A percentile compares a stretch with the other conserved stretches of the same genome.
These are phyloP conservation scores for Nannospalax galili DNA, from an alignment of 2,113 vertebrate species.

Conservation along the genomic window DNA sequence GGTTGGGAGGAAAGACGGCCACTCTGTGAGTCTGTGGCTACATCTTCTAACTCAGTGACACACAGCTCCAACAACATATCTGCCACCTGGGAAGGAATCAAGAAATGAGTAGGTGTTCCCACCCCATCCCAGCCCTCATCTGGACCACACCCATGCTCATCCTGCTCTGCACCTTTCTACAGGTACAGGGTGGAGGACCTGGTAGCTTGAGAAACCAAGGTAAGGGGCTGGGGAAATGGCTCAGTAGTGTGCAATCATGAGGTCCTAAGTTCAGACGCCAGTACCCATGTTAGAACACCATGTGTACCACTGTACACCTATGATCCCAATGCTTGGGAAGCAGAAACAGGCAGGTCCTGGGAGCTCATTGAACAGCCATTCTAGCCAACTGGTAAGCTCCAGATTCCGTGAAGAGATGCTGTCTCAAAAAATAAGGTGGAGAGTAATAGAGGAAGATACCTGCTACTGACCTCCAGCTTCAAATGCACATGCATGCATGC, in stretches of 20 bases:
- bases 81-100: slow-evolving; percentile 89
- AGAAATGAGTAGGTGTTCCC: not conserved
- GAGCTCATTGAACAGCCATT: too few species aligned
- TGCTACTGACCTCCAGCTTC: not conserved
- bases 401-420: not conserved
- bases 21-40: slow-evolving; percentile 97
- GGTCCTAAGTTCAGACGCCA: not conserved
- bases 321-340: not conserved
- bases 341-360: not conserved
- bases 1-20: slow-evolving; percentile 97
- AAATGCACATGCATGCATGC: not conserved
- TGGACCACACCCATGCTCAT: accelerated
- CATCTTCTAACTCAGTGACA: slow-evolving; percentile 97
- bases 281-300: not conserved
- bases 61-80: slow-evolving; percentile 98
- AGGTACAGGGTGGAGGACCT: not conserved
- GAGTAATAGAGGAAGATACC: not conserved
- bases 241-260: not conserved
- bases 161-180: not conserved
- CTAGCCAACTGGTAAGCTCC: not conserved
- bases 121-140: not conserved
- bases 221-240: not conserved
- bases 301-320: not conserved
- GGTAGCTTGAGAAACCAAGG: not conserved
- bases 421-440: not conserved